Base-by-base conservation (phyloP, 2,888 invertebrate species). In the Noctua comes region DNA sequence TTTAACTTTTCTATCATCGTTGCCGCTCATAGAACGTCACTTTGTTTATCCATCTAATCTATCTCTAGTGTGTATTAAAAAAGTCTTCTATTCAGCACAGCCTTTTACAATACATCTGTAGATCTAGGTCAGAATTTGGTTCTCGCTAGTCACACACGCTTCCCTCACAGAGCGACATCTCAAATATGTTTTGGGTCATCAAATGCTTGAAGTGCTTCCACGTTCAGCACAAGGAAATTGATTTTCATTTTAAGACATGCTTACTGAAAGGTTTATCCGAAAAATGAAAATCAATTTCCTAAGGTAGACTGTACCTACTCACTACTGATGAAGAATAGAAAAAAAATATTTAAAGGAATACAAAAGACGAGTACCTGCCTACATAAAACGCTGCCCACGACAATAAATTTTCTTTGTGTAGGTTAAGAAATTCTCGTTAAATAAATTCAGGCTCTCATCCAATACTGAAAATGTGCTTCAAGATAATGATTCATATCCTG, bases 401-500 rank as follows among this genome's bases (percentile, higher is more conserved):
- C 86, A 76, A 83, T 70, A 85, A 72, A 76, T 76, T 81, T 81
- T 59, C 80, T 68, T 86, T 76, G 64, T 79, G 48, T 68, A 75
- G 65, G 79, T 71, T 79, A 65, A 71, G 68, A 68, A 68, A 71
- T 40, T 73, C 73, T 79, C 73, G 75, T 84, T 76, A 71, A 83
- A 83, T 76, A 86, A 83, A 86, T 86, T 76, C 76, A 72, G 51
- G 76, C 73, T 69, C 74, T 72, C 83, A 62, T 74, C 76, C 70
- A 79, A 83, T 82, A 86, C 77, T 73, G 65, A 83, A 83, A 83
- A 86, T 82, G 73, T 82, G 27, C 77, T 84, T 71, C 77, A 84
- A 77, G 73, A 86, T 85, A 85, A 85, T 85, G 84, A 85, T 85
- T 85, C 77, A 84, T 85, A 80, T 77, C 77, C 77, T 62, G 64